phyloP scores from a whole-genome alignment of 2,888 invertebrate genomes.

The Callimorpha dominula region DNA sequence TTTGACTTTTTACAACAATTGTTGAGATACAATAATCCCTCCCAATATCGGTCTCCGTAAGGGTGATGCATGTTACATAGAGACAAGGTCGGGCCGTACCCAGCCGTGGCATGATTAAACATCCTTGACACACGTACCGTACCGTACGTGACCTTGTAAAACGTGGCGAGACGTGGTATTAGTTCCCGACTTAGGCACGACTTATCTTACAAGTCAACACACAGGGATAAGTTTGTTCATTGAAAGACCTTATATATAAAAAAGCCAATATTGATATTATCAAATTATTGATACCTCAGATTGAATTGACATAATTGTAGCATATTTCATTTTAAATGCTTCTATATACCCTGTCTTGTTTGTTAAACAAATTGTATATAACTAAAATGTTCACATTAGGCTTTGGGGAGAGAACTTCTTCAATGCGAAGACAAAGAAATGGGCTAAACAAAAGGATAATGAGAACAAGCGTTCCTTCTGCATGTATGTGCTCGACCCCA shows the following conservation, averaged over 20 bases:
- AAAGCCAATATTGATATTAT: no score
- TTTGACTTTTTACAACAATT: conserved; percentile 62
- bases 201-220: no score
- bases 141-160: no score
- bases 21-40: conserved; percentile 63
- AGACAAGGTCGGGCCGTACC: neutral
- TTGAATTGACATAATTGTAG: no score
- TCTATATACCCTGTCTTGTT: neutral
- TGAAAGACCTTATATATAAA: no score
- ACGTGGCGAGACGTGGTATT: neutral
- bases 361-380: neutral
- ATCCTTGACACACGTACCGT: neutral
- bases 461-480: conserved; percentile 99
- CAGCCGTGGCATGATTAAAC: neutral
- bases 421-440: conserved; percentile 98
- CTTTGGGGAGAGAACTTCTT: conserved; percentile 99
- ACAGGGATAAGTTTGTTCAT: no score
- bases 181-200: neutral
- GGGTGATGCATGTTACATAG: no score
- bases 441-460: conserved; percentile 96
- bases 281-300: no score
- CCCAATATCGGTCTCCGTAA: neutral
- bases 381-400: conserved; percentile 56
- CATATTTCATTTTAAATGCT: no score
- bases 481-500: conserved; percentile 99